Evolutionary conservation across 2,113 vertebrate species (phyloP).

Genomic region (Ceuthmochares aereus): DNA sequence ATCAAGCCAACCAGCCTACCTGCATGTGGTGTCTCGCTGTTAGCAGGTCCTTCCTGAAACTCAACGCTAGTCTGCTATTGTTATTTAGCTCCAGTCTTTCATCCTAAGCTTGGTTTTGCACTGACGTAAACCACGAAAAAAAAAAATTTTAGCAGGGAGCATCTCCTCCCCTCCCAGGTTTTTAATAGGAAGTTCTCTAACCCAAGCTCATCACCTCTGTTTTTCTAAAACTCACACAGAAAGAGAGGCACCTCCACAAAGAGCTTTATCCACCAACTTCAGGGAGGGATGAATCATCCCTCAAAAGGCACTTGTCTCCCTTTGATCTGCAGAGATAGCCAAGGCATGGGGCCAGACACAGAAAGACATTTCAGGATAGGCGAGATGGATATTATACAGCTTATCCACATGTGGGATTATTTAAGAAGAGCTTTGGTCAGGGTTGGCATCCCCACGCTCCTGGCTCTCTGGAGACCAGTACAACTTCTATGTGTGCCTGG

Average conservation of each 20-base stretch:
- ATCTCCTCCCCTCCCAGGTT: background rate
- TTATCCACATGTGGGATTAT: background rate
- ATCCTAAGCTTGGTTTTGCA: background rate
- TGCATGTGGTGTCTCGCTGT: background rate
- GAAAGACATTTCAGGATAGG: background rate
- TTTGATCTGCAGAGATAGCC: background rate
- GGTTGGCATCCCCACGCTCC: background rate
- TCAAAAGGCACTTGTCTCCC: background rate
- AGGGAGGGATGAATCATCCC: background rate
- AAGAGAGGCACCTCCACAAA: background rate
- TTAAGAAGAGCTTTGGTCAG: background rate
- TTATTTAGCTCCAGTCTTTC: background rate
- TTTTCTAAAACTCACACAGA: fast-evolving
- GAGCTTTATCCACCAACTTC: fast-evolving
- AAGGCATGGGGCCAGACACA: background rate
- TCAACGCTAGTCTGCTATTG: background rate
- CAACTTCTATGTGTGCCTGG: fast-evolving
- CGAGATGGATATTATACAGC: background rate
- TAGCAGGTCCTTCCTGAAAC: background rate
- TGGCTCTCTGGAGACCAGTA: background rate
- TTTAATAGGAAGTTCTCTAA: background rate
- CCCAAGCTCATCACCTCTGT: background rate
- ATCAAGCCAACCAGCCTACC: background rate
- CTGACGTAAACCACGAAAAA: background rate
- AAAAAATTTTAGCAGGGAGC: background rate